Percentiles rank a stretch among this genome's conserved stretches.
Conservation (phyloP, 2,888 invertebrate species). For the Stenchaetothrips biformis region DNA sequence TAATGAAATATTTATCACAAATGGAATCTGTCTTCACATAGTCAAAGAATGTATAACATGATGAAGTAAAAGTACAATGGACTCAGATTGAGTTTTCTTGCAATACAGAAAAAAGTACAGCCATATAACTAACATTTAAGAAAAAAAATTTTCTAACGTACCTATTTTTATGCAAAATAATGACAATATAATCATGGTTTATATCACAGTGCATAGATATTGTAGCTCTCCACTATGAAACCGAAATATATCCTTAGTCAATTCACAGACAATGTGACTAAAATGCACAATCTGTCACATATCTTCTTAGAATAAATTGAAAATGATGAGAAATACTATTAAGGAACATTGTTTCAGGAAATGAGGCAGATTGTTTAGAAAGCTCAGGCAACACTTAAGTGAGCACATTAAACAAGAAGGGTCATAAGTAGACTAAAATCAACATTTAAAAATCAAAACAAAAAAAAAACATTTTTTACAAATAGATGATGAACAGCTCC, state of each 20-base stretch:
- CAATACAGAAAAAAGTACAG: too few species aligned
- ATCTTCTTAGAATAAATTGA: background rate
- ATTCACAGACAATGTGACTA: background rate
- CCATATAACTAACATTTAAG: background rate
- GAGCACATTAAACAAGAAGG: too few species aligned
- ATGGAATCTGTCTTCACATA: too few species aligned
- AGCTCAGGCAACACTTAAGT: too few species aligned
- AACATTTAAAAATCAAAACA: too few species aligned
- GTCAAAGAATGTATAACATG: too few species aligned
- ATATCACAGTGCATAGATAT: background rate
- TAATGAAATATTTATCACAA: too few species aligned
- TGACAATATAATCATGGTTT: background rate
- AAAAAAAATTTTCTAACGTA: background rate
- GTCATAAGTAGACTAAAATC: too few species aligned
- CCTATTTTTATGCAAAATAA: background rate
- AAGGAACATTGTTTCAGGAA: background rate
- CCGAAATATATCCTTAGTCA: background rate
- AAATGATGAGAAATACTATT: background rate
- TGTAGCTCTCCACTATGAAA: background rate
- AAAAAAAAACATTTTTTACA: too few species aligned
- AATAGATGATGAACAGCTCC: too few species aligned
- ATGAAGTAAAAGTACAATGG: too few species aligned
- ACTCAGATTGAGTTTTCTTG: too few species aligned
- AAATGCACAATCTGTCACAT: background rate
- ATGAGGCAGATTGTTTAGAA: background rate